A percentile compares a stretch with the other conserved stretches of the same genome.
These are phyloP conservation scores for Acheta domesticus DNA, from an alignment of 2,888 invertebrate species.

Conservation along the genomic window DNA sequence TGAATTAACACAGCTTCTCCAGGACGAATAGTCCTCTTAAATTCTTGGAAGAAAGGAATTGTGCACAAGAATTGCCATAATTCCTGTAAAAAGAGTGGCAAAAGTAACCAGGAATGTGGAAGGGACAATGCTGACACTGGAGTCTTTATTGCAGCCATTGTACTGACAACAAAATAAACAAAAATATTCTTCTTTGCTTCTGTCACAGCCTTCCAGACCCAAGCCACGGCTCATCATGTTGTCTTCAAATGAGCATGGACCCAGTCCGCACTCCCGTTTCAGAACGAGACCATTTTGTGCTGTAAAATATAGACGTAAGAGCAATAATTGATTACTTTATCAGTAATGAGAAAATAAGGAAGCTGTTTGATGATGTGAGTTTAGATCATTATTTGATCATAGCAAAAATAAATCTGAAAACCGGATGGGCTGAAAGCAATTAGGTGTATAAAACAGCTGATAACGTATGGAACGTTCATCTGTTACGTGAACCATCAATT, in stretches of 20 bases:
- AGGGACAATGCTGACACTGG: slow-evolving; percentile 24
- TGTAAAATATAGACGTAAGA: slow-evolving; percentile 40
- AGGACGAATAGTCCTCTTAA: background rate
- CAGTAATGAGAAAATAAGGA: too few species aligned
- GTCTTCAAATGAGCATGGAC: slow-evolving; percentile 50
- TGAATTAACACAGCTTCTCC: too few species aligned
- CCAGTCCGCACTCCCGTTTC: slow-evolving; percentile 50
- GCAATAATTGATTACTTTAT: too few species aligned
- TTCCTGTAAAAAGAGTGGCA: background rate
- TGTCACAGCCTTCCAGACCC: slow-evolving; percentile 48
- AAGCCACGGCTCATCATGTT: slow-evolving; percentile 46
- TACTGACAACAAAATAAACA: slow-evolving; percentile 49
- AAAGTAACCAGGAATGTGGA: slow-evolving; percentile 9
- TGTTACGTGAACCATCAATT: too few species aligned
- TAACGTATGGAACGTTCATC: too few species aligned
- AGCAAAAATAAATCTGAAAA: too few species aligned
- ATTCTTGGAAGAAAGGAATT: background rate
- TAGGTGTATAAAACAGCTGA: too few species aligned
- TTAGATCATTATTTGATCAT: too few species aligned
- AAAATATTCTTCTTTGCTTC: slow-evolving; percentile 47
- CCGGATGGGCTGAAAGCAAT: too few species aligned
- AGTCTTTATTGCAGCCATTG: slow-evolving; percentile 48
- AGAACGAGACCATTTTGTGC: slow-evolving; percentile 46
- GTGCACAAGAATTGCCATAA: background rate
- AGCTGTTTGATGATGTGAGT: too few species aligned